Evolutionary conservation across 2,888 invertebrate genomes (phyloP).

Genomic region (Meta bourneti): DNA sequence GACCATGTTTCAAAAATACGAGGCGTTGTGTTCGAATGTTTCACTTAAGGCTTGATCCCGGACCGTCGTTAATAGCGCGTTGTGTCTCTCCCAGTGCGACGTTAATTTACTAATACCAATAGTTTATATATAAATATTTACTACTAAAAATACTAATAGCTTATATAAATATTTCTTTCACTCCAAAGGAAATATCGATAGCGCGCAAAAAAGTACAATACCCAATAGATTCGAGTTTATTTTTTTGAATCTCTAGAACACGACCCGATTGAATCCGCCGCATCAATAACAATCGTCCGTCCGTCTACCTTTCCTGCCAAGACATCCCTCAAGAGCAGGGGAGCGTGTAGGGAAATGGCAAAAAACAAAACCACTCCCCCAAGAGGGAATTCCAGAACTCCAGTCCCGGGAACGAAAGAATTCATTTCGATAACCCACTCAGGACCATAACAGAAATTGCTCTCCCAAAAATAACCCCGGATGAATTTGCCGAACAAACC

Average conservation of each 20-base stretch:
- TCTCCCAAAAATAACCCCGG: neutral
- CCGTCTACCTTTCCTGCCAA: neutral
- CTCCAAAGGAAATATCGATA: neutral
- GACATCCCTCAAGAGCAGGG: too few relatives aligned
- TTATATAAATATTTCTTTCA: too few relatives aligned
- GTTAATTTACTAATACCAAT: too few relatives aligned
- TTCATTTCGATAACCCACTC: neutral
- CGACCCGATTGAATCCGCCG: neutral
- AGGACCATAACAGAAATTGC: neutral
- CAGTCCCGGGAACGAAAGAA: neutral
- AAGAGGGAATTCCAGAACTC: neutral
- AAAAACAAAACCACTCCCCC: neutral
- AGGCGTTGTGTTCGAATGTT: too few relatives aligned
- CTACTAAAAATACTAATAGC: too few relatives aligned
- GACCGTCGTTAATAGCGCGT: too few relatives aligned
- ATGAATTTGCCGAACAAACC: conserved; percentile 3
- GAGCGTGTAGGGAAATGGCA: neutral
- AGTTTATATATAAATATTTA: too few relatives aligned
- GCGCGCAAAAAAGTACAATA: neutral
- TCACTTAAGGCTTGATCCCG: too few relatives aligned
- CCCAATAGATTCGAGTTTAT: too few relatives aligned
- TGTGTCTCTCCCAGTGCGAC: too few relatives aligned
- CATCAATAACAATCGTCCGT: neutral
- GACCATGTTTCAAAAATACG: too few relatives aligned
- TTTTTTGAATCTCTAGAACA: neutral